phyloP scores from a whole-genome alignment of 2,888 invertebrate genomes.

The Myopa tessellatipennis region DNA sequence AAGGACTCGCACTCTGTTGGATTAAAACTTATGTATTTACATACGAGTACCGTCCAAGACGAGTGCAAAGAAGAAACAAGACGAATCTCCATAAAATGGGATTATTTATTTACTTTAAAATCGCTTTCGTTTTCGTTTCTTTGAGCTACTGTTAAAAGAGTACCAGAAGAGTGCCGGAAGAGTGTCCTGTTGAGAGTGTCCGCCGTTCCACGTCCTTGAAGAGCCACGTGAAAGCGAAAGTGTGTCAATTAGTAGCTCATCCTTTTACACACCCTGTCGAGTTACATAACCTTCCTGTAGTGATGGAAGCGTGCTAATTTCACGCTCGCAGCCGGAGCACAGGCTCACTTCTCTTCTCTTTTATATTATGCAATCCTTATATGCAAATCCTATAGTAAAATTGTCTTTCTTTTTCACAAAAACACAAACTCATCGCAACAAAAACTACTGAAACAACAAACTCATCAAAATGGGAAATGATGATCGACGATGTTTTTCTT shows the following conservation, averaged over 20 bases:
- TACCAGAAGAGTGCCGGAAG: not conserved
- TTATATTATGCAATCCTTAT: too few species aligned
- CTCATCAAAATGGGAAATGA: too few species aligned
- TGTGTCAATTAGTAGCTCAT: constrained; percentile 29
- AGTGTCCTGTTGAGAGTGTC: not conserved
- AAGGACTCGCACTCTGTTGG: not conserved
- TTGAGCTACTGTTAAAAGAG: too few species aligned
- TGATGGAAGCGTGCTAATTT: constrained; percentile 19
- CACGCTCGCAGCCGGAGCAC: not conserved
- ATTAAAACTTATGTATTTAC: constrained; percentile 7
- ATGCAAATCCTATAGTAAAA: too few species aligned
- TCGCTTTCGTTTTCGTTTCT: too few species aligned
- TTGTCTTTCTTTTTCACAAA: too few species aligned
- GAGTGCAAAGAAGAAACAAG: not conserved
- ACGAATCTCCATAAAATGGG: not conserved
- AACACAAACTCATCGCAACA: too few species aligned
- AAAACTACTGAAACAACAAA: too few species aligned
- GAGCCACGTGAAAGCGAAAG: constrained; percentile 22
- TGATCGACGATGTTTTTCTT: too few species aligned
- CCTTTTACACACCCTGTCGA: constrained; percentile 32
- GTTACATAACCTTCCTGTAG: constrained; percentile 13
- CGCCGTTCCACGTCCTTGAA: not conserved
- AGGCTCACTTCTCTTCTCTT: not conserved
- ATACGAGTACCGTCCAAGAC: not conserved
- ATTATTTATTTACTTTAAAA: too few species aligned